Evolutionary conservation across 1,140 invertebrate genomes (phyloP).

Genomic region (Hycleus phaleratus): DNA sequence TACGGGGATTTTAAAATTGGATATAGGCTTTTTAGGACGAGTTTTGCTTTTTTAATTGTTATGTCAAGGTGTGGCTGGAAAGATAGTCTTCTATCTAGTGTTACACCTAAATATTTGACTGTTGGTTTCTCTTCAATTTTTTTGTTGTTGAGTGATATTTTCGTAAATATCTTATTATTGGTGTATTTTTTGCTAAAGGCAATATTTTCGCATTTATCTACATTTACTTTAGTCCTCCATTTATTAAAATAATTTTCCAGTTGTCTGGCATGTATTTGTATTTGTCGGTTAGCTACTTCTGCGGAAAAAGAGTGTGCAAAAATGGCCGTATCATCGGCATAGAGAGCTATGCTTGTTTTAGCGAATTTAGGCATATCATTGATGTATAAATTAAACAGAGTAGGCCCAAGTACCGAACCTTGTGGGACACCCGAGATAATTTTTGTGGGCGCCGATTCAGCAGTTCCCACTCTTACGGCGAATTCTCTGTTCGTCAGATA

Average conservation of each 20-base stretch:
- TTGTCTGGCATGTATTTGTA: slow-evolving; percentile 17
- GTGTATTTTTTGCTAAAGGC: slow-evolving; percentile 8
- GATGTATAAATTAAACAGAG: slow-evolving; percentile 24
- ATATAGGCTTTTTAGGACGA: neutral
- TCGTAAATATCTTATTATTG: neutral
- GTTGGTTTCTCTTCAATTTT: neutral
- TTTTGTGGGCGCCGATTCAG: neutral
- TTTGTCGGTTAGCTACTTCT: slow-evolving; percentile 5
- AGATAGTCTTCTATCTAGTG: neutral
- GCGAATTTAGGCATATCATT: slow-evolving; percentile 15
- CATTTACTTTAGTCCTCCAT: slow-evolving; percentile 32
- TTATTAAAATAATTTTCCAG: slow-evolving; percentile 21
- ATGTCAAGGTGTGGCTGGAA: slow-evolving; percentile 1
- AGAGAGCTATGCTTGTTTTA: slow-evolving; percentile 17
- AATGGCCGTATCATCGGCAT: slow-evolving; percentile 31
- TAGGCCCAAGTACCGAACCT: slow-evolving; percentile 24
- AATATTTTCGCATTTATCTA: slow-evolving; percentile 22
- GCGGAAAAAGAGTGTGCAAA: slow-evolving; percentile 10
- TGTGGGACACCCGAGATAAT: slow-evolving; percentile 28
- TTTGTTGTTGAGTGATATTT: neutral
- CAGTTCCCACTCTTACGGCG: neutral
- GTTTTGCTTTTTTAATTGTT: neutral
- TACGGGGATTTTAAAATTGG: neutral
- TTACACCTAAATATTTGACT: slow-evolving; percentile 10
- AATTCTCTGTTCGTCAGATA: neutral